Base-by-base conservation (phyloP, 2,888 invertebrate species). In the Napeogenes inachia region DNA sequence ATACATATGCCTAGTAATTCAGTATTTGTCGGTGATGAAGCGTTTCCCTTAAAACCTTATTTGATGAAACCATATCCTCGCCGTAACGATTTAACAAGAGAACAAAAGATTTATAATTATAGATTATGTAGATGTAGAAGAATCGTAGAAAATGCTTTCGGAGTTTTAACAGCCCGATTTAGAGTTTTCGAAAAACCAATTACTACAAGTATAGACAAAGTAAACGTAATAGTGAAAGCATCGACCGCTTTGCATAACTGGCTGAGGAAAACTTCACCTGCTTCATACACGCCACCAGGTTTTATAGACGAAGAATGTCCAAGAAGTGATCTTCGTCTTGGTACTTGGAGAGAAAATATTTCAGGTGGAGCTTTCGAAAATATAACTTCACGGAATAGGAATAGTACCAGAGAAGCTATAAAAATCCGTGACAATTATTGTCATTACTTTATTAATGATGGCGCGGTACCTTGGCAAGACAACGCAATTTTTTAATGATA, bases 81-180 rank as follows among this genome's bases (percentile, higher is more conserved):
- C 21, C 21, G 21, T 21, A 21, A 21, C 21, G 38, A 38, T 38
- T 38, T 38, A 38, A 38, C 38, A 38, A 21, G 21, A 21, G 21
- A 21, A 21, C 21, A 21, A 21, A 21, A 21, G 21, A 21, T 21
- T 21, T 21, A 71, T 76, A 67, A 67, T 54, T 65, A 68, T 57
- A 56, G 68, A 38, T 57, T 67, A 13, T 65, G 59, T 42, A 55
- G 63, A 56, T 61, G 60, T 6, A 60, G 66, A 58, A 56, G 68
- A 54, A 64, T 68, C 47, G 63, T 68, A 33, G 65, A 65, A 65
- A 65, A 65, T 47, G 65, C 62, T 13, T 68, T 68, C 56, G 65
- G 64, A 3, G 64, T 62, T 42, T 61, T 68, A 61, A 61, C 57
- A 45, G 45, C 35, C 30, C 54, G 62, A 65, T 68, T 63, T 60